These are phyloP conservation scores for Alligator sinensis DNA, from an alignment of 2,113 vertebrate genomes.

Conservation along the genomic window DNA sequence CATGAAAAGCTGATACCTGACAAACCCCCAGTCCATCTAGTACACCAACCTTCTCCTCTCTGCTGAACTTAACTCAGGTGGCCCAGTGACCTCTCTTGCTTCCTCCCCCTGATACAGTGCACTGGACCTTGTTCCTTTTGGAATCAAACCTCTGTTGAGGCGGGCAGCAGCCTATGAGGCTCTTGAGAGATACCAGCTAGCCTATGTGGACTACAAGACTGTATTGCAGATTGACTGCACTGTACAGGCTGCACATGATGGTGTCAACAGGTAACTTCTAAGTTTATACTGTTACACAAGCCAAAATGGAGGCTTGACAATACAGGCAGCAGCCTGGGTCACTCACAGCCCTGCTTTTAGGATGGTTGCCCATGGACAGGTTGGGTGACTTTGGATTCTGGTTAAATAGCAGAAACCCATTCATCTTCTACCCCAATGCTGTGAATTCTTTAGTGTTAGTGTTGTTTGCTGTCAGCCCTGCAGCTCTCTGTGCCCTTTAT, in stretches of 20 bases:
- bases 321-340: fast-evolving
- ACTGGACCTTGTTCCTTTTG: constrained; percentile 85
- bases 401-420: not conserved
- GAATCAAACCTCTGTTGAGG: constrained; percentile 89
- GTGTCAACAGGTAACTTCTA: constrained; percentile 87
- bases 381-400: not conserved
- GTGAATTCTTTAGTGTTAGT: not conserved
- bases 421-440: not conserved
- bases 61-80: not conserved
- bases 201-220: constrained; percentile 93
- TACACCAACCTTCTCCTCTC: not conserved
- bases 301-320: not conserved
- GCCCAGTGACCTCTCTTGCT: constrained; percentile 49
- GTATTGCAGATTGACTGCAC: constrained; percentile 87
- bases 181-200: constrained; percentile 86
- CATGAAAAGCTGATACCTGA: not conserved
- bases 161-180: constrained; percentile 90
- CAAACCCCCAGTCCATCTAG: not conserved
- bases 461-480: not conserved
- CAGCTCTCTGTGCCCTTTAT: not conserved
- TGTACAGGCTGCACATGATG: constrained; percentile 86
- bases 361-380: not conserved
- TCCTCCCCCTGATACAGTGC: constrained; percentile 61
- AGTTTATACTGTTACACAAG: not conserved
- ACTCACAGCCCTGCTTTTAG: not conserved